Conservation (phyloP, 2,113 vertebrate genomes). For the Callopanchax toddi region DNA sequence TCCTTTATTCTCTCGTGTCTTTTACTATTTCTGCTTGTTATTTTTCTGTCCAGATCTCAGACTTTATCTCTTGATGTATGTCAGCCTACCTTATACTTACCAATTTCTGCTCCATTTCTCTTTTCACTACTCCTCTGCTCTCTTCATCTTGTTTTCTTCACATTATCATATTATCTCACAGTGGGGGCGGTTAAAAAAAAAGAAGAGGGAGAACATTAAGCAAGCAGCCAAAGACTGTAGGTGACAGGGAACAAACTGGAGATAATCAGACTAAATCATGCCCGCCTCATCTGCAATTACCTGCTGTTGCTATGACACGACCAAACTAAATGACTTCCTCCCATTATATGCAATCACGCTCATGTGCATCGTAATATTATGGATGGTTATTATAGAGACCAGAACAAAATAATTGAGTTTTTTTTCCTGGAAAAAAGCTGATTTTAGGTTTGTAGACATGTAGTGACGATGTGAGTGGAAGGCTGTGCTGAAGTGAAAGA, state of each 20-base stretch:
- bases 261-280: constrained; percentile 47
- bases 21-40: not conserved
- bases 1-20: too few species aligned
- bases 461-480: too few species aligned
- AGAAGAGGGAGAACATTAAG: not conserved
- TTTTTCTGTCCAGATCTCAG: not conserved
- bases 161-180: constrained; percentile 11
- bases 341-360: constrained; percentile 35
- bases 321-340: constrained; percentile 31
- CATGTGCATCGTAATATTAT: constrained; percentile 14
- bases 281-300: constrained; percentile 38
- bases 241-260: constrained; percentile 31
- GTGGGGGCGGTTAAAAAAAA: not conserved
- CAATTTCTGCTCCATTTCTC: not conserved
- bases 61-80: not conserved
- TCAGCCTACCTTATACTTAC: not conserved
- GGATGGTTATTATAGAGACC: constrained; percentile 18
- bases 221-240: constrained; percentile 1
- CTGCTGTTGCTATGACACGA: constrained; percentile 38
- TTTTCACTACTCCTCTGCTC: not conserved
- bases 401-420: constrained; percentile 46
- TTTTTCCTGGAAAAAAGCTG: not conserved
- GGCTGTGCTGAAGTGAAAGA: not conserved
- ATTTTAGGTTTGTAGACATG: not conserved
- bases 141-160: not conserved